Base-by-base conservation (phyloP, 2,888 invertebrate species). In the Scaptomyza polygonia region DNA sequence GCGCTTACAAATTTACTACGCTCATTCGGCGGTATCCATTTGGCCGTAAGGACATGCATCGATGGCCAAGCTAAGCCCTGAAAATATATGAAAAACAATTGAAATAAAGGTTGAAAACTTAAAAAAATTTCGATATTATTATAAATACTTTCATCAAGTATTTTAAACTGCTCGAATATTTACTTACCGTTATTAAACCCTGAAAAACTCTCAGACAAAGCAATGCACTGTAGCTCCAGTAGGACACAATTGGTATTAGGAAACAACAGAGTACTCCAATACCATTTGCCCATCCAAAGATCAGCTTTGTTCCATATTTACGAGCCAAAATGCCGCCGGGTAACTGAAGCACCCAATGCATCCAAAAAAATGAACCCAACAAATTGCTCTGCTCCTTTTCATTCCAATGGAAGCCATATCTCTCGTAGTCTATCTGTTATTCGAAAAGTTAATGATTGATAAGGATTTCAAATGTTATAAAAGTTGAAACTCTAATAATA, bases 1-100 rank as follows among this genome's bases (percentile, higher is more conserved):
- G 94, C 93, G 30, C 94, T 94, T 3, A 95, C 93, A 71, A 94
- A 94, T 90, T 94, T 95, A 81, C 96, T 95, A 56, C 96, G 93
- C 89, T 97, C 97, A 71, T 95, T 93, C 0, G 95, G 95, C 12
- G 96, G 96, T 53, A 96, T 96, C 97, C 97, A 97, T 77, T 94
- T 93, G 0, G 96, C 95, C 69, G 96, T 95, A 92, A 97, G 93
- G 25, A 95, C 93, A 89, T 96, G 95, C 95, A 96, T 95, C 3
- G 95, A 94, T 2, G 96, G 96, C 94, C 95, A 96, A 5, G 94
- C 92, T 25, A 94, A 93, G 4, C 94, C 94, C 94, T 94, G 62
- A 4, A 3, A 47, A 8, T 1, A n/a, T 4, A 5, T 9, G 0
- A 11, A 9, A 42, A 32, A n/a, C 6, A n/a, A 1, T 6, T 36